Conservation (phyloP, 2,888 invertebrate genomes). For the Aphidius colemani region DNA sequence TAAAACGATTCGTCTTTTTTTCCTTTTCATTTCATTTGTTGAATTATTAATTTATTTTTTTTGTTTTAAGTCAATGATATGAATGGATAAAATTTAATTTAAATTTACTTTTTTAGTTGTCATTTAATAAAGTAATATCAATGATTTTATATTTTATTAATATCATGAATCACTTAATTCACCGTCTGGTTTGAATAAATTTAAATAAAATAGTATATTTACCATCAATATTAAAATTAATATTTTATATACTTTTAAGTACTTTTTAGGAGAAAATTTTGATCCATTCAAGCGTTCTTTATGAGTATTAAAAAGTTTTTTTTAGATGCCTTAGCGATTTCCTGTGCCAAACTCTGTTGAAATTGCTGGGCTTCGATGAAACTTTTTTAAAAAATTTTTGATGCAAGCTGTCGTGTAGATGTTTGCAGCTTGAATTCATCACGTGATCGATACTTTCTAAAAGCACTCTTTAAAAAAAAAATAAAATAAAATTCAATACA, state of each 20-base stretch:
- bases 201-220: neutral
- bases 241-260: too few relatives aligned
- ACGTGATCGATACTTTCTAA: slow-evolving; percentile 16
- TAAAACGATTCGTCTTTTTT: too few relatives aligned
- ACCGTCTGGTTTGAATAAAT: too few relatives aligned
- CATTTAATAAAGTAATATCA: too few relatives aligned
- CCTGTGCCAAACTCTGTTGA: slow-evolving; percentile 40
- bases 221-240: slow-evolving; percentile 16
- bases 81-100: too few relatives aligned
- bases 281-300: slow-evolving; percentile 37
- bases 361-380: slow-evolving; percentile 34
- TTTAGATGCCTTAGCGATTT: slow-evolving; percentile 29
- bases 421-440: neutral
- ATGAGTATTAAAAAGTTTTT: slow-evolving; percentile 38
- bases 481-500: neutral
- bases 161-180: too few relatives aligned
- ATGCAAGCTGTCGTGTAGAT: slow-evolving; percentile 36
- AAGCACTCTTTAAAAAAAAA: slow-evolving; percentile 8
- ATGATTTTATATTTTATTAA: too few relatives aligned
- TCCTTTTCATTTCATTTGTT: too few relatives aligned
- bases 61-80: too few relatives aligned
- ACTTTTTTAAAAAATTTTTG: slow-evolving; percentile 40
- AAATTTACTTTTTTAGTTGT: too few relatives aligned
- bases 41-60: slow-evolving; percentile 21
- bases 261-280: slow-evolving; percentile 35